phyloP scores from a whole-genome alignment of 2,113 vertebrate species.

The Crocuta crocuta region DNA sequence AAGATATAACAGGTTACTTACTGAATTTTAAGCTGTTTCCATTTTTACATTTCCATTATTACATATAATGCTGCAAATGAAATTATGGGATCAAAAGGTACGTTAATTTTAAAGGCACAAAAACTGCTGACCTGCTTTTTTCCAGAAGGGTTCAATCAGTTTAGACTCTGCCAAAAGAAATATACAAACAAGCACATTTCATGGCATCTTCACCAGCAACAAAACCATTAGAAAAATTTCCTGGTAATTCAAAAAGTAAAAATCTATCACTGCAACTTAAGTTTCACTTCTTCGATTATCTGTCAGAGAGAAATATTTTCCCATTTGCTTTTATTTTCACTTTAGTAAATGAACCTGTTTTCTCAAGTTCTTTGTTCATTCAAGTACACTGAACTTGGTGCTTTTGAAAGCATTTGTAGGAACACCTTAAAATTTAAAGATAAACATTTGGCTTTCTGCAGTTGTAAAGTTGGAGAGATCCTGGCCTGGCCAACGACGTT shows the following conservation, averaged over 20 bases:
- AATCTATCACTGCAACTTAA: not conserved
- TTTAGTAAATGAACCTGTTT: not conserved
- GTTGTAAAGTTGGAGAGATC: not conserved
- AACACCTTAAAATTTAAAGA: constrained; percentile 40
- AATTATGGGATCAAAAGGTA: constrained; percentile 16
- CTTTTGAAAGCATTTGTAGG: constrained; percentile 18
- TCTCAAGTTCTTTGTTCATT: constrained; percentile 9
- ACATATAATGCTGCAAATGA: constrained; percentile 5
- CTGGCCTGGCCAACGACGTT: not conserved
- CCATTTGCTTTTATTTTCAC: not conserved
- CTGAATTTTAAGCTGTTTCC: constrained; percentile 4
- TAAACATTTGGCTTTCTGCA: not conserved
- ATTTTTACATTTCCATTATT: constrained; percentile 18
- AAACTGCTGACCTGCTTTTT: not conserved
- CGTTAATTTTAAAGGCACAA: constrained; percentile 41
- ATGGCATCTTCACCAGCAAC: not conserved
- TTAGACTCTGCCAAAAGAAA: not conserved
- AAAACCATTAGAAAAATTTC: not conserved
- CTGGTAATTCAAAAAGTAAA: constrained; percentile 32
- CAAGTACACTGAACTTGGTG: not conserved
- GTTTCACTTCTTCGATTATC: not conserved
- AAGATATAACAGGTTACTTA: not conserved
- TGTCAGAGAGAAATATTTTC: constrained; percentile 5
- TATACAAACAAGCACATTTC: not conserved
- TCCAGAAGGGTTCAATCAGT: not conserved